Evolutionary conservation across 2,113 vertebrate genomes (phyloP), one percentile per base, ranked within the genome.

Genomic region (Eira barbara): DNA sequence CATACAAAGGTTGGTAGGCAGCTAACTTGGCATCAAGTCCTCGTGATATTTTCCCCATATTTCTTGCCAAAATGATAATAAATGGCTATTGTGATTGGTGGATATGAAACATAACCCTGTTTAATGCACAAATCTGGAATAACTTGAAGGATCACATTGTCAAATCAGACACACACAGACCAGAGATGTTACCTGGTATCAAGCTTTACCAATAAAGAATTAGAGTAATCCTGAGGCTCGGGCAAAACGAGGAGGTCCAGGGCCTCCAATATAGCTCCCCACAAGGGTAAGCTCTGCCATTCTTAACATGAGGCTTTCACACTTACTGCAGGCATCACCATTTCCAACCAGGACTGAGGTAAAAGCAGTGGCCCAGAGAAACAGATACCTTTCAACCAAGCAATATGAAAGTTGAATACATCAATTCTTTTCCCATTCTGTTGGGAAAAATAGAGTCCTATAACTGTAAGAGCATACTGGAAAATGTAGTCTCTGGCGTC

Each of bases 121-220:
- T 78, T 39, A 86, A 63, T 12, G 6, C 29, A 76, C 23, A 8
- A 71, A 59, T 78, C 39, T 65, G 10, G 93, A 88, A 67, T 4
- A 83, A 47, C 2, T 23, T 34, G 31, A 65, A 76, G 36, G 49
- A 57, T 15, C 18, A 69, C 31, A 21, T 18, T 87, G 2, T 74
- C 17, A 88, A 69, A 34, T 88, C 42, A 88, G 89, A 92, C 15
- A 61, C 86, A 67, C 86, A 76, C 3, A 18, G 47, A 74, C 67
- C 42, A 78, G 25, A 57, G 4, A 78, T 29, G 18, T 91, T 81
- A 89, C 4, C 0, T 4, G 63, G 27, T 1, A 81, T 59, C 36
- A 73, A 89, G 36, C 47, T 61, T 55, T n/a, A 61, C 61, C 57
- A 74, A 65, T 18, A 59, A 92, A 91, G 27, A 93, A 94, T 88